Conservation (phyloP, 2,113 vertebrate genomes). For the Tamias sibiricus region DNA sequence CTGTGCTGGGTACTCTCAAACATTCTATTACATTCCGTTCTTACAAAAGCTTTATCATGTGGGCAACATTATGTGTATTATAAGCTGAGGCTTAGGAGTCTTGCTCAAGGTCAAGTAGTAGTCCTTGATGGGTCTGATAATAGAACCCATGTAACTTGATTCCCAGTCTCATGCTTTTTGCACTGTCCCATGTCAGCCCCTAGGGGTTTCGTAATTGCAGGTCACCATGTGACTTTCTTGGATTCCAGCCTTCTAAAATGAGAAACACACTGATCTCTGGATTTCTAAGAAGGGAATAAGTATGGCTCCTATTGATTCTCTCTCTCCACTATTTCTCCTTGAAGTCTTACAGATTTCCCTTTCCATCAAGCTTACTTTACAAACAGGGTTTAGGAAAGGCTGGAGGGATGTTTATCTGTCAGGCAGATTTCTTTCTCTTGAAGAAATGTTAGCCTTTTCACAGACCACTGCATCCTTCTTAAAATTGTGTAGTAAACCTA, state of each 20-base stretch:
- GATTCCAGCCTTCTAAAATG: conserved; percentile 51
- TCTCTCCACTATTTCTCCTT: conserved; percentile 46
- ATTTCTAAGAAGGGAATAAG: conserved; percentile 57
- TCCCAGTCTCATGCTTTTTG: background rate
- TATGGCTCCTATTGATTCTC: conserved; percentile 53
- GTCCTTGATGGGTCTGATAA: background rate
- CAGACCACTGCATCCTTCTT: conserved; percentile 47
- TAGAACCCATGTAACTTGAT: background rate
- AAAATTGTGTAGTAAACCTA: background rate
- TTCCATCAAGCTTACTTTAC: conserved; percentile 63
- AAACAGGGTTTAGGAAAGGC: conserved; percentile 44
- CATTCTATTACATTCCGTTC: background rate
- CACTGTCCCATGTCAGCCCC: background rate
- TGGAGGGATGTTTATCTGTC: conserved; percentile 55
- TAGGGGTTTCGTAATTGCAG: background rate
- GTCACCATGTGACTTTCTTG: conserved; percentile 25
- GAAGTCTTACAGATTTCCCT: conserved; percentile 62
- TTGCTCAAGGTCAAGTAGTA: background rate
- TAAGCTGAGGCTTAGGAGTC: background rate
- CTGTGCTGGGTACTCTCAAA: background rate
- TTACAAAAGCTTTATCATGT: background rate
- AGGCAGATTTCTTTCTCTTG: conserved; percentile 49
- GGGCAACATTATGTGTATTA: background rate
- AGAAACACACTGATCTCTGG: conserved; percentile 51
- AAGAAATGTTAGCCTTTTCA: conserved; percentile 68